Evolutionary conservation across 1,140 invertebrate species (phyloP), one percentile per base, ranked within the genome.

Genomic region (Cotesia chilonis): DNA sequence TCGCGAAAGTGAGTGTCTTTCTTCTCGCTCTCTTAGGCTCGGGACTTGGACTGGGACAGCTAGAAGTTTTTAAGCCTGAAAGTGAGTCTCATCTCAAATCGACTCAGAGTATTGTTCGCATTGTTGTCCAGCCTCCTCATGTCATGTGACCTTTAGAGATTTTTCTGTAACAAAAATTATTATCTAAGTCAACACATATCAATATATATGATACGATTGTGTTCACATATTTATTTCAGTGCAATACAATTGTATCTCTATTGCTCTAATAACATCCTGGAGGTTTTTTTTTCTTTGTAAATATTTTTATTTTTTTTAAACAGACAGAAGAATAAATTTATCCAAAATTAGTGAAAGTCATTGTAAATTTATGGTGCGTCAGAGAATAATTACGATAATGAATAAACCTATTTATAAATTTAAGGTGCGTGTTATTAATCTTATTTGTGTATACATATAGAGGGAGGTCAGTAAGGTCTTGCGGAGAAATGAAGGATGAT

Each of bases 341-440:
- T 47, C 41, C 41, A 7, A 47, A 47, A 47, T 9, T 47, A 47
- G 41, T 47, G 41, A 47, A 47, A 47, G 41, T 47, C 10, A 28
- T 28, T 28, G 17, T 20, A 20, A 20, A 17, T 17, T 14, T 51
- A 67, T 28, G 51, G 12, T 47, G 41, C 20, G 41, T 52, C 20
- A 52, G 7, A 6, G 28, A 36, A 35, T n/a, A 35, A 36, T 35
- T 14, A 67, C 12, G 65, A 67, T 51, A 41, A 59, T 54, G 47
- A 60, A 64, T 71, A 51, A 66, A 65, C 70, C 60, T 71, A 71
- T 71, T 71, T 71, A 61, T 64, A 28, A 47, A 65, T 67, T 63
- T 59, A 63, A 72, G 70, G 70, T 64, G 70, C 70, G 70, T 72
- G 65, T 72, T 66, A 63, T 59, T 57, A 66, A 63, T 52, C 14